Evolutionary conservation across 1,140 invertebrate species (phyloP), one percentile per base, ranked within the genome.

Genomic region (Amyelois transitella): DNA sequence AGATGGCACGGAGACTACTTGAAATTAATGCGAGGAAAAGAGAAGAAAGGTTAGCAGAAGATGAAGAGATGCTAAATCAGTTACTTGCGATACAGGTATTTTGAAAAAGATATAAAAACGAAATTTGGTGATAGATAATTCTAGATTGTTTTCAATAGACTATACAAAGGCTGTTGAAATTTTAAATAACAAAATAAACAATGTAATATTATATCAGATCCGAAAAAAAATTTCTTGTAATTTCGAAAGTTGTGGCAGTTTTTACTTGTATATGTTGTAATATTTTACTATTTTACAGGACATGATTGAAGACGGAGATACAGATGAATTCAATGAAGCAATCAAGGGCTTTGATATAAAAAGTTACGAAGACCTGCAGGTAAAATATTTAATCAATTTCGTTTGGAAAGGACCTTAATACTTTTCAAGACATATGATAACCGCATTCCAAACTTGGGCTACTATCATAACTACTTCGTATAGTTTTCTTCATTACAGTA

Each of bases 21-120:
- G 95, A 96, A 87, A 96, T 96, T 43, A 96, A 96, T 81, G 94
- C 95, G 2, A 91, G 94, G 24, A 96, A 96, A 86, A 80, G 95
- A 49, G 94, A 96, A 77, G 95, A 96, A 82, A 91, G 93, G 91
- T 81, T 97, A 12, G 92, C 93, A 24, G 95, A 96, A 88, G 96
- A 98, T 80, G 96, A 98, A 79, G 94, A 97, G 69, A 94, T 95
- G 73, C 79, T 97, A 17, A 93, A 93, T 71, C 92, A 96, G 59
- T 84, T 97, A 18, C 82, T 94, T 51, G 91, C 93, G 48, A 89
- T 97, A 56, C 93, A 95, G 88, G 94, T 96, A 75, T 14, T 14
- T 14, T 24, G 8, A 3, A 5, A 3, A 24, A 24, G 3, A 5
- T 5, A 5, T 24, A 5, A 24, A 24, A 3, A 24, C 4, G 22